Conservation (phyloP, 2,113 vertebrate species). For the Vimba vimba region DNA sequence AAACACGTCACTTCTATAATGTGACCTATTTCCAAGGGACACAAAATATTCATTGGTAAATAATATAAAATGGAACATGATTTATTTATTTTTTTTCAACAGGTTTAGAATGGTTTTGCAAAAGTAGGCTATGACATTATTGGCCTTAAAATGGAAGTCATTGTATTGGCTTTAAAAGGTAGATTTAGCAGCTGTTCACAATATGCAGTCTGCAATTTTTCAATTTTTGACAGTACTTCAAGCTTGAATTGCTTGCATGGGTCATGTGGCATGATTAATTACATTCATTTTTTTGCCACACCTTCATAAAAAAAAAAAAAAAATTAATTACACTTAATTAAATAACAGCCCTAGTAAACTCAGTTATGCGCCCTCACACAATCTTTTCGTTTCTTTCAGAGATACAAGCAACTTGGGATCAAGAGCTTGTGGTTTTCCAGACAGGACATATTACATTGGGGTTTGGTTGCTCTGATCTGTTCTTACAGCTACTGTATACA, state of each 20-base stretch:
- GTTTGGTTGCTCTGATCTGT: background rate
- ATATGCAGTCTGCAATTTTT: background rate
- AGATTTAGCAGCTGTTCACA: background rate
- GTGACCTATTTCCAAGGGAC: background rate
- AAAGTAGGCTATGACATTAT: background rate
- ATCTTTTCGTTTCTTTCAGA: background rate
- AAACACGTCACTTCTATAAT: background rate
- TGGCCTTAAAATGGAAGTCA: background rate
- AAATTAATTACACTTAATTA: background rate
- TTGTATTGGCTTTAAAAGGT: background rate
- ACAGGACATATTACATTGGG: background rate
- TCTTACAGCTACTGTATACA: background rate
- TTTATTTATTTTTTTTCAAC: background rate
- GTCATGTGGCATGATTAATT: slow-evolving; percentile 7
- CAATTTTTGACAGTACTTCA: background rate
- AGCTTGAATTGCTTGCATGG: slow-evolving; percentile 4
- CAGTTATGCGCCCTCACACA: background rate
- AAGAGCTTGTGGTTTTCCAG: background rate
- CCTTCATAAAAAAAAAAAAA: background rate
- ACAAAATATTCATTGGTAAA: background rate
- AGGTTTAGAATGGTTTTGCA: background rate
- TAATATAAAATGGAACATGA: background rate
- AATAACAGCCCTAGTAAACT: background rate
- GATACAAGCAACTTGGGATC: background rate
- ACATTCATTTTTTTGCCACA: background rate